Evolutionary conservation across 2,888 invertebrate genomes (phyloP), one percentile per base, ranked within the genome.

Genomic region (Agrotis clavis): DNA sequence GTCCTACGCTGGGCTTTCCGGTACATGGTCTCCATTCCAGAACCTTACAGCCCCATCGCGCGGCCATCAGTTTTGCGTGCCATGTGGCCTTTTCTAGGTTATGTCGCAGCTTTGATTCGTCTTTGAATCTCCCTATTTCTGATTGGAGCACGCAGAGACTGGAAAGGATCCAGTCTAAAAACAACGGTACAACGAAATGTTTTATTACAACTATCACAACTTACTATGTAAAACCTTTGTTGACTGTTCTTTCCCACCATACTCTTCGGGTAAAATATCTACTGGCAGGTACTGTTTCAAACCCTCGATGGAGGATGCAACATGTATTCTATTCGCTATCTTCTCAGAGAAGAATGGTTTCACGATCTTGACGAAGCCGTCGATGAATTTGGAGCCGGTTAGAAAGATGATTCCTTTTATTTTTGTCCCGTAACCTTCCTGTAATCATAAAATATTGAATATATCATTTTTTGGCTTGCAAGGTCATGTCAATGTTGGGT

Each of bases 361-460:
- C 0, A 92, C 47, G 2, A 95, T 71, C 6, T 85, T 87, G 4
- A 94, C 74, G 1, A 95, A 57, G 41, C 90, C 90, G 30, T 93
- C 90, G 0, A 95, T 85, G 19, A 92, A 88, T 61, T 90, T 90
- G 11, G 93, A 93, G 0, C 89, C 72, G 35, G 94, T 93, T 11
- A 96, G 50, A 3, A 95, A 76, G 71, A 95, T 93, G 7, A 95
- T 89, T 2, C 87, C 90, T 77, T 91, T 93, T 66, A 95, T 67
- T 78, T 91, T 90, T 6, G 91, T 74, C 0, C 93, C 93, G 65
- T 91, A 91, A 2, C 91, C 81, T 67, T 83, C 84, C 84, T 80
- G 83, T 11, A 74, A 70, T n/a, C 0, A 16, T 9, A 41, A 48
- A 66, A 21, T 4, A 9, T 41, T 35, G 30, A 35, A 7, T 35